These are phyloP conservation scores for Caenorhabditis brenneri DNA, from an alignment of 1,140 invertebrate genomes.

Conservation along the genomic window DNA sequence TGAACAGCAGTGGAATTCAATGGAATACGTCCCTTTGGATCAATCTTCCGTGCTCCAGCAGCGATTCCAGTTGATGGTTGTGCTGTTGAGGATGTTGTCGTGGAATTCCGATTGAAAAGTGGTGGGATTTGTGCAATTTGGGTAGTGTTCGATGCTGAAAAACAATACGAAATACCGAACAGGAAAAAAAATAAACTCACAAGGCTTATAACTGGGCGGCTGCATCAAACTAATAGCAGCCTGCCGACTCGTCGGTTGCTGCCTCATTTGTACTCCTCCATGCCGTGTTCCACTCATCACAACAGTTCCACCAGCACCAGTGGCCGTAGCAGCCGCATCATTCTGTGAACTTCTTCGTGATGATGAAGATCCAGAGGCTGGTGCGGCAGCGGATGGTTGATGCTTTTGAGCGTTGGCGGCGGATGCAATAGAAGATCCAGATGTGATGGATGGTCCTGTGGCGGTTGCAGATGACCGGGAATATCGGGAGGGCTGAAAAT, in stretches of 20 bases:
- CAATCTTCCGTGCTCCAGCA: slow-evolving; percentile 38
- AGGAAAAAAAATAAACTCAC: background rate
- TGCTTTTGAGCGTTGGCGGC: slow-evolving; percentile 38
- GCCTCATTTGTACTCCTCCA: slow-evolving; percentile 41
- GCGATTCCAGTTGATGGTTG: slow-evolving; percentile 20
- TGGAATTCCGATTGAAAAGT: background rate
- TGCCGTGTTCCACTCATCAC: slow-evolving; percentile 26
- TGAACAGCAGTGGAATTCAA: background rate
- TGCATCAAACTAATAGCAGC: slow-evolving; percentile 41
- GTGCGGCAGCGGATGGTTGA: background rate
- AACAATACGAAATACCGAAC: background rate
- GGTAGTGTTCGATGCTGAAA: slow-evolving; percentile 15
- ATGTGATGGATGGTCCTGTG: slow-evolving; percentile 1
- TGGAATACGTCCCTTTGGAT: slow-evolving; percentile 48
- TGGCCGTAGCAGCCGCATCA: slow-evolving; percentile 46
- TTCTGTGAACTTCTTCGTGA: slow-evolving; percentile 39
- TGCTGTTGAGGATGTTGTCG: background rate
- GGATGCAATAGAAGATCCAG: slow-evolving; percentile 12
- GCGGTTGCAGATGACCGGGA: slow-evolving; percentile 18
- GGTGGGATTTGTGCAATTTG: slow-evolving; percentile 33
- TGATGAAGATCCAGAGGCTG: slow-evolving; percentile 42
- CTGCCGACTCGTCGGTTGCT: slow-evolving; percentile 7
- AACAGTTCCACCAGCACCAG: background rate
- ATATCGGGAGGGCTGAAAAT: slow-evolving; percentile 46
- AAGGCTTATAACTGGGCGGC: slow-evolving; percentile 28